Percentiles rank a stretch among this genome's conserved stretches.
Evolutionary conservation across 2,888 invertebrate genomes (phyloP).

Genomic region (Ochlodes sylvanus): DNA sequence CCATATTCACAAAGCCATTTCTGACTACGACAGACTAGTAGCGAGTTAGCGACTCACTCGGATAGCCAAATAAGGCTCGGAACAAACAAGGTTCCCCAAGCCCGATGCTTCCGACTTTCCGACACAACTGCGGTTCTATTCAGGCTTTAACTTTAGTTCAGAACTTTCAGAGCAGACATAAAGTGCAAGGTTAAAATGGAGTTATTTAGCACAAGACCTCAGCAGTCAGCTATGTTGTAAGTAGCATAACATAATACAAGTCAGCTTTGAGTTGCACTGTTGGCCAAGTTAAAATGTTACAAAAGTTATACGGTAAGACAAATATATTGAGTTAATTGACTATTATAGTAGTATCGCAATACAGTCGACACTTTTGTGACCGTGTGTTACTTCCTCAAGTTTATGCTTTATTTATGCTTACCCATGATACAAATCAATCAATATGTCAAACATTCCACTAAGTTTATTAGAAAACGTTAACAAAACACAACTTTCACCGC

Average conservation of each 20-base stretch:
- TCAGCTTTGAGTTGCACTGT: too few relatives aligned
- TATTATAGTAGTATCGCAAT: too few relatives aligned
- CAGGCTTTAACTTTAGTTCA: constrained; percentile 10
- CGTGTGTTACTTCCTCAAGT: too few relatives aligned
- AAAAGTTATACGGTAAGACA: too few relatives aligned
- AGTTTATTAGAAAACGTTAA: constrained; percentile 20
- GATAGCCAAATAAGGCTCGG: constrained; percentile 54
- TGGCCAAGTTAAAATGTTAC: too few relatives aligned
- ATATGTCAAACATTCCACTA: neutral
- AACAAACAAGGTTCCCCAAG: constrained; percentile 52
- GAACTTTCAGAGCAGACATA: constrained; percentile 3
- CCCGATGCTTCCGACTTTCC: constrained; percentile 45
- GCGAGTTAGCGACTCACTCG: neutral
- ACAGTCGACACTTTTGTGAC: too few relatives aligned
- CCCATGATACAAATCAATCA: neutral
- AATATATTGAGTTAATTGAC: too few relatives aligned
- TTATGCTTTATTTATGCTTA: too few relatives aligned
- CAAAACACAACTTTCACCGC: constrained; percentile 24
- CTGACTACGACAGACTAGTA: neutral
- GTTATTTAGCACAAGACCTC: too few relatives aligned
- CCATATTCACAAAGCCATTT: neutral
- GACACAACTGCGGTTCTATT: constrained; percentile 40
- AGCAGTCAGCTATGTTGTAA: too few relatives aligned
- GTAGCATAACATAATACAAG: too few relatives aligned
- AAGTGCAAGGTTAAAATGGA: constrained; percentile 1